phyloP scores from a whole-genome alignment of 2,113 vertebrate species.

The Plotosus lineatus region DNA sequence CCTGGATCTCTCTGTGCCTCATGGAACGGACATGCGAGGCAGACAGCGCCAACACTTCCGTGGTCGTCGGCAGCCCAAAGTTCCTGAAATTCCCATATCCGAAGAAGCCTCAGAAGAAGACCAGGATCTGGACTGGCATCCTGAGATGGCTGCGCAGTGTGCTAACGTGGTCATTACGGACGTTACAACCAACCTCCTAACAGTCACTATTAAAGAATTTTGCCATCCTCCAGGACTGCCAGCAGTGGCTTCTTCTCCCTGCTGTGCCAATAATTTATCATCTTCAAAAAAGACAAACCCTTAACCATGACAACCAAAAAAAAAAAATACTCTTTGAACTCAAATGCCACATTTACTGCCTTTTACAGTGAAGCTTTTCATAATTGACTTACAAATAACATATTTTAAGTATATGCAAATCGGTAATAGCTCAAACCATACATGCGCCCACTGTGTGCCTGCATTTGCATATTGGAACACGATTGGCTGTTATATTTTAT shows the following conservation, averaged over 20 bases:
- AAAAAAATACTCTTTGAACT: conserved; percentile 14
- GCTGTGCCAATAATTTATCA: conserved; percentile 31
- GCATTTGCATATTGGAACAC: not conserved
- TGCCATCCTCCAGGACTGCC: conserved; percentile 82
- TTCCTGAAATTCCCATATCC: conserved; percentile 44
- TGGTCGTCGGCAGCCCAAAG: conserved; percentile 37
- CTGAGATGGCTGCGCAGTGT: conserved; percentile 90
- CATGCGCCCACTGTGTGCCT: not conserved
- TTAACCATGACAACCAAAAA: conserved; percentile 39
- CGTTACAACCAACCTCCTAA: conserved; percentile 97
- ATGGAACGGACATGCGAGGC: conserved; percentile 32
- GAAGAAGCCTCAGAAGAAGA: conserved; percentile 65
- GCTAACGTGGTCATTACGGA: conserved; percentile 97
- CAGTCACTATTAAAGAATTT: conserved; percentile 98
- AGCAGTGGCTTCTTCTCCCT: conserved; percentile 28
- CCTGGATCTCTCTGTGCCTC: conserved; percentile 53
- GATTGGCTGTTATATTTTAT: conserved; percentile 13
- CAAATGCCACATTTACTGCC: conserved; percentile 9
- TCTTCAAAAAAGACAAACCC: conserved; percentile 35
- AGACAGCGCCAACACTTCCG: conserved; percentile 37
- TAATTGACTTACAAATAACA: not conserved
- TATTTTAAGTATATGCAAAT: not conserved
- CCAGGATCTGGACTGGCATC: conserved; percentile 86
- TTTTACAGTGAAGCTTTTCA: conserved; percentile 19
- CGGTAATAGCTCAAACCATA: not conserved